Evolutionary conservation across 2,797 vertebrate genomes (phyloP), one percentile per base, ranked within the genome.

Genomic region (Danio jaintianensis): DNA sequence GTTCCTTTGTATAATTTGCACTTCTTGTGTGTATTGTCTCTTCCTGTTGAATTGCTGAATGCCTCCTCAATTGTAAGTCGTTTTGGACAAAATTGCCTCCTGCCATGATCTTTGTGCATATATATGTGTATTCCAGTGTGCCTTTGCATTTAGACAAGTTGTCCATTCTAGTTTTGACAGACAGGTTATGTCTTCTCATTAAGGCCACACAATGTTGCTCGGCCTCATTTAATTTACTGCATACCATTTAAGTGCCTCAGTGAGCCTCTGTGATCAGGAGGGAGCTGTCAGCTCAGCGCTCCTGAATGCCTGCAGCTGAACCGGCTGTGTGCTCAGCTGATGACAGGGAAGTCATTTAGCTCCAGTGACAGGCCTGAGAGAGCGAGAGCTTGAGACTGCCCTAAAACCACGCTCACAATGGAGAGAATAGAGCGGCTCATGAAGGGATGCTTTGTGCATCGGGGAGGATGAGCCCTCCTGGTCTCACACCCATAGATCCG

Each of bases 281-380:
- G 4, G 48, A 45, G 22, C 62, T 75, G 42, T 68, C 45, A 22
- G 73, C 56, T 55, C 58, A 50, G 68, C 38, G 50, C 9, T 10
- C 13, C 67, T 83, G 80, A 88, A 80, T 86, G 79, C 29, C 80
- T 75, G 81, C 93, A 94, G 93, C 93, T 93, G 94, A 94, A 85
- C 87, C 85, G 88, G 85, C 88, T 84, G 61, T 40, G 82, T 73
- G 76, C 81, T 75, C 84, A 81, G 82, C 72, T 67, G 73, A 84
- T 86, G 87, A 94, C 92, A 93, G 91, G 83, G 87, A 81, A 48
- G 88, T 91, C 89, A 93, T 94, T 95, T 92, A 93, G 89, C 50
- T 52, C 75, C 67, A 56, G 58, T 53, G 77, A 76, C 71, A 81
- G 66, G 80, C 58, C 73, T 15, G 53, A 86, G 82, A 87, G 55